These are phyloP conservation scores for Bombyx huttoni DNA, from an alignment of 2,888 invertebrate genomes.

Conservation along the genomic window DNA sequence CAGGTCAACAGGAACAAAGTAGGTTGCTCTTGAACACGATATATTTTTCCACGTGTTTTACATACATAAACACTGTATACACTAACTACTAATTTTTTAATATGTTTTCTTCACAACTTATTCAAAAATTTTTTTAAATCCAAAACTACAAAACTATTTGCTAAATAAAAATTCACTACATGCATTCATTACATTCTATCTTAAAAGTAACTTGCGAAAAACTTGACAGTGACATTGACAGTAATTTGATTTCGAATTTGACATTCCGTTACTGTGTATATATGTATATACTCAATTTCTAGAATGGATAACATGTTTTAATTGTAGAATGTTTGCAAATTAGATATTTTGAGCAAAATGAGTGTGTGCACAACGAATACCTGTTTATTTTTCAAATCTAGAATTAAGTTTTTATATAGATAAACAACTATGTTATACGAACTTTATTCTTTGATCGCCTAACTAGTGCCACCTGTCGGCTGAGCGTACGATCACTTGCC, in stretches of 20 bases:
- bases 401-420: no score
- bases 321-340: no score
- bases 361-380: no score
- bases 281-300: no score
- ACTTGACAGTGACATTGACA: conserved; percentile 19
- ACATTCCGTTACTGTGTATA: neutral
- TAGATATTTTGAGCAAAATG: no score
- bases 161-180: conserved; percentile 57
- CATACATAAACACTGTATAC: conserved; percentile 35
- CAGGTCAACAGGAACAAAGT: conserved; percentile 60
- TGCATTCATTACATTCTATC: conserved; percentile 28
- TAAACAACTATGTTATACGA: no score
- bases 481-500: no score
- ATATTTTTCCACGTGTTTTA: conserved; percentile 31
- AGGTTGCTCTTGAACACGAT: conserved; percentile 36
- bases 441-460: no score
- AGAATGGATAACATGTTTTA: no score
- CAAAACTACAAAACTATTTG: conserved; percentile 38
- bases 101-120: conserved; percentile 22
- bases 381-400: no score
- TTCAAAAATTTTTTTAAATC: conserved; percentile 31
- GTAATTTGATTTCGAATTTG: conserved; percentile 4
- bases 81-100: conserved; percentile 37
- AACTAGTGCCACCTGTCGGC: no score
- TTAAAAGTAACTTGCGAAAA: conserved; percentile 19